Evolutionary conservation across 2,888 invertebrate genomes (phyloP), one percentile per base, ranked within the genome.

Genomic region (Sympetrum striolatum): DNA sequence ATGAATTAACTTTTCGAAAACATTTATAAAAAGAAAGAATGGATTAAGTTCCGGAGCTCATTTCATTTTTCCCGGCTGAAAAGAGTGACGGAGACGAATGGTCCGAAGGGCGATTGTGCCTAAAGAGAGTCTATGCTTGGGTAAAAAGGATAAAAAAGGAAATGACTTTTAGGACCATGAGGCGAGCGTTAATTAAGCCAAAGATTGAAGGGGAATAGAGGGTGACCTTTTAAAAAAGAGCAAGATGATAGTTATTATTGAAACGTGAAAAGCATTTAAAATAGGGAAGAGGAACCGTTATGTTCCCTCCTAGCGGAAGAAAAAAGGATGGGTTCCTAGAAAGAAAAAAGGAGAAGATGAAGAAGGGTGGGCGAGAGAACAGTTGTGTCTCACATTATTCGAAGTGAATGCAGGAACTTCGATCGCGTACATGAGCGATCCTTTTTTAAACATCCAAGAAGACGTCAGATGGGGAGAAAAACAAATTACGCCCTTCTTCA

Each of bases 11-110:
- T 73, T 22, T 14, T 31, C 31, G 31, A 73, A 73, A 73, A 31
- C 25, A 25, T 73, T 22, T 25, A 73, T 22, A 31, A 73, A 73
- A 73, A 25, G 64, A 73, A 73, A 73, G 31, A 73, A 73, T 73
- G 31, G 73, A 31, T 22, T 73, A 25, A 2, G 25, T 25, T 73
- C 31, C 73, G 31, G 22, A n/a, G 14, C 2, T 31, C 73, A 22
- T 73, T 31, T 73, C 14, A 25, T 73, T 73, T 25, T 73, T 73
- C 14, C 31, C 86, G 58, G 22, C 15, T 60, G 31, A 58, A n/a
- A 37, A 60, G 86, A 86, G 35, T 86, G 86, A 86, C 86, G 37
- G 53, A 86, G 86, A 86, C 86, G 35, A 86, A 86, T 86, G 86
- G 60, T 60, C 37, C 82, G 86, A 58, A 37, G 8, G 86, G 37